phyloP scores from a whole-genome alignment of 2,797 vertebrate genomes.

The Sibirionetta formosa region DNA sequence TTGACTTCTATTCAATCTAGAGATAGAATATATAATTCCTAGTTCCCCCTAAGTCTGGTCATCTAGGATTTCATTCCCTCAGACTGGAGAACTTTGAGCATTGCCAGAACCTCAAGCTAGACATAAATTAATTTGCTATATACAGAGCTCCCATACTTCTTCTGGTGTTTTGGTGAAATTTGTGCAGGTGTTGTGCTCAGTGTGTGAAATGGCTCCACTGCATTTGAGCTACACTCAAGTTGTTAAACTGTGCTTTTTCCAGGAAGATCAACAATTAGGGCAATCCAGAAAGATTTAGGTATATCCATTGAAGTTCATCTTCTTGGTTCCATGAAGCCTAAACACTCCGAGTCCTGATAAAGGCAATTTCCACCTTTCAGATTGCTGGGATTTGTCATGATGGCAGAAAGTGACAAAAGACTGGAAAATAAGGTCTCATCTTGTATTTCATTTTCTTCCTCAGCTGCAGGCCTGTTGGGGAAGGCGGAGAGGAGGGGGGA shows the following conservation, averaged over 20 bases:
- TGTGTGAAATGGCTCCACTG: background rate
- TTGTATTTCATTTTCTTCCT: background rate
- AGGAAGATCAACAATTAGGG: background rate
- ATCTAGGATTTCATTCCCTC: background rate
- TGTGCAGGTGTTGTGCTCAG: background rate
- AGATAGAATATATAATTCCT: background rate
- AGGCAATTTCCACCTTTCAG: background rate
- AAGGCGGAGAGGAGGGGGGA: background rate
- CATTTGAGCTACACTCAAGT: background rate
- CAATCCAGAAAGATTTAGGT: background rate
- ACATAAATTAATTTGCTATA: background rate
- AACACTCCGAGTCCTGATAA: background rate
- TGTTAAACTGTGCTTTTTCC: background rate
- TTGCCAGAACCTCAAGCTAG: background rate
- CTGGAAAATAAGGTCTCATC: rapidly evolving
- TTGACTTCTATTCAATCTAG: background rate
- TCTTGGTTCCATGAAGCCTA: background rate
- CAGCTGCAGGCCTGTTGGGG: background rate
- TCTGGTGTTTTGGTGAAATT: background rate
- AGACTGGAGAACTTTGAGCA: background rate
- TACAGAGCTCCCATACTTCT: background rate
- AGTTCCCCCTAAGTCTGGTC: background rate
- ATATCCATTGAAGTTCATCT: background rate
- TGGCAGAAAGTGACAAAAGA: background rate
- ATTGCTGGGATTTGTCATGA: background rate